These are phyloP conservation scores for Pelodiscus sinensis DNA, from an alignment of 2,113 vertebrate genomes.

Conservation along the genomic window DNA sequence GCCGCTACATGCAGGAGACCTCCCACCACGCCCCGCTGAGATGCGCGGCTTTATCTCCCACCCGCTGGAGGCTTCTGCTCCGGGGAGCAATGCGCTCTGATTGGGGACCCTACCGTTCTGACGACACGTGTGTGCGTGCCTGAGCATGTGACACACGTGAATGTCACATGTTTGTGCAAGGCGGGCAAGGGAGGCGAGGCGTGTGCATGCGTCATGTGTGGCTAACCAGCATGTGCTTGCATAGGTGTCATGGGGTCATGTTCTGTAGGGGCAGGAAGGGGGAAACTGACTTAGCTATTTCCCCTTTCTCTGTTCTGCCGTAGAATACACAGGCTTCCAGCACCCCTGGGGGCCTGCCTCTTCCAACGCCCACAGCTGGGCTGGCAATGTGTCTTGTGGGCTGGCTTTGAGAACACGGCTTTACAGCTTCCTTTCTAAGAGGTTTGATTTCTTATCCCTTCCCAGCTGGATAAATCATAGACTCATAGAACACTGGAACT, in stretches of 20 bases:
- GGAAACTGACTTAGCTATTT: background rate
- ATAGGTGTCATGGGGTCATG: background rate
- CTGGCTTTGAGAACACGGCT: conserved; percentile 19
- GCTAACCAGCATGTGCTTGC: background rate
- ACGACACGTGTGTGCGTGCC: background rate
- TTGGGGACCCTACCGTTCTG: background rate
- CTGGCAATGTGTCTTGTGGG: background rate
- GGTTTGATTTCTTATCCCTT: conserved; percentile 55
- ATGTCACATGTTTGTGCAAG: background rate
- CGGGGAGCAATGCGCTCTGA: background rate
- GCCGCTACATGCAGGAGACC: background rate
- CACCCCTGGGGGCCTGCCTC: background rate
- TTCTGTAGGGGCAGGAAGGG: background rate
- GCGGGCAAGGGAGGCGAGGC: background rate
- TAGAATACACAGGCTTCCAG: background rate
- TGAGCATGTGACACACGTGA: background rate
- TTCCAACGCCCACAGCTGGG: background rate
- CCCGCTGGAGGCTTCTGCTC: no score
- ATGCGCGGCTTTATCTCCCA: background rate
- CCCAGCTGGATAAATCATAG: conserved; percentile 15
- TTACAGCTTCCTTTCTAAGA: conserved; percentile 18
- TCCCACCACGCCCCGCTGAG: background rate
- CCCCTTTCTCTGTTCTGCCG: background rate
- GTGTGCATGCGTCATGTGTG: background rate
- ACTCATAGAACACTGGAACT: no score